Percentiles rank a stretch among this genome's conserved stretches.
phyloP scores from a whole-genome alignment of 2,888 invertebrate genomes.

The Agrotis exclamationis region DNA sequence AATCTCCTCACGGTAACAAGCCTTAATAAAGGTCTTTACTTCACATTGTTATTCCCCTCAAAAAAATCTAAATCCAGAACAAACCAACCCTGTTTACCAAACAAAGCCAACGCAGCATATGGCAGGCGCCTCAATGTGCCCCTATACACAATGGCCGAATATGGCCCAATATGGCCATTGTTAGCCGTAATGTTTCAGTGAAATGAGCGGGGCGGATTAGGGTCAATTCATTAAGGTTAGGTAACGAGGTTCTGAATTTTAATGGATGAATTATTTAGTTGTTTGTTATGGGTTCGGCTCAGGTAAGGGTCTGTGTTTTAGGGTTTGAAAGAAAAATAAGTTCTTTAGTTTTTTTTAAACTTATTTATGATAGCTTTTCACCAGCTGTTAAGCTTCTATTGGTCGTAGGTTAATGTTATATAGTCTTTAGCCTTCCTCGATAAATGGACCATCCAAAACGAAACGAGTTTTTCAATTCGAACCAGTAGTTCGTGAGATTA shows the following conservation, averaged over 20 bases:
- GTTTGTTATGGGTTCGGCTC: neutral
- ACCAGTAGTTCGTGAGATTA: too few relatives aligned
- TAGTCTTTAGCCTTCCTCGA: too few relatives aligned
- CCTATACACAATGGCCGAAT: conserved; percentile 32
- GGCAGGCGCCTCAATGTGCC: conserved; percentile 6
- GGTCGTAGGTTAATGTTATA: too few relatives aligned
- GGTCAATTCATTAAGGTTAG: conserved; percentile 40
- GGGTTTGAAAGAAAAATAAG: neutral
- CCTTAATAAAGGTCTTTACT: neutral
- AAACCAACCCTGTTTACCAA: conserved; percentile 14
- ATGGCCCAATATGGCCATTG: conserved; percentile 36
- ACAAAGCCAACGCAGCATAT: conserved; percentile 40
- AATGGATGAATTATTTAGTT: neutral
- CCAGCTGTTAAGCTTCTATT: too few relatives aligned
- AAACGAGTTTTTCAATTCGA: too few relatives aligned
- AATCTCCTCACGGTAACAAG: neutral
- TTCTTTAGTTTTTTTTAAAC: too few relatives aligned
- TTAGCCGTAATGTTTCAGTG: conserved; percentile 33
- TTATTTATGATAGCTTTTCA: too few relatives aligned
- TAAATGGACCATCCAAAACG: too few relatives aligned
- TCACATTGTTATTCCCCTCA: neutral
- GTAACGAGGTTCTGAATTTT: conserved; percentile 20
- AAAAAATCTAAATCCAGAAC: conserved; percentile 21
- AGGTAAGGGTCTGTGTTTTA: neutral
- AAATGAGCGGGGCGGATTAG: conserved; percentile 41